These are phyloP conservation scores for Polylopha cassiicola DNA, from an alignment of 2,888 invertebrate species.

Conservation along the genomic window DNA sequence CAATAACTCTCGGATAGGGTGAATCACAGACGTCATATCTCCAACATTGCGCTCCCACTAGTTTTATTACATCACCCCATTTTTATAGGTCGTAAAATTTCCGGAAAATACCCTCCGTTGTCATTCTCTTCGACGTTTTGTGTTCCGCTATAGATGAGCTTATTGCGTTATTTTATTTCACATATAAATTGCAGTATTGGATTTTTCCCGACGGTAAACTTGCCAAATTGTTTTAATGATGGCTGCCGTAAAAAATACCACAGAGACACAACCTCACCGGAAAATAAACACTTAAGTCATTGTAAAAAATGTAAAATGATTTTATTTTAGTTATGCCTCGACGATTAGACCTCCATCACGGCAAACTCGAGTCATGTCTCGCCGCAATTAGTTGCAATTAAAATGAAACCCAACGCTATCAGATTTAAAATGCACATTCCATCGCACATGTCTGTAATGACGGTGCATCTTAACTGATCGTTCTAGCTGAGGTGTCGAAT, in stretches of 20 bases:
- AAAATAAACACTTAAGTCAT: no score
- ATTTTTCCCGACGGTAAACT: no score
- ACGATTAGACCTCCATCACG: no score
- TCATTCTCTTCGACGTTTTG: conserved; percentile 12
- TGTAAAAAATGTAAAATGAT: no score
- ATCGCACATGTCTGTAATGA: neutral
- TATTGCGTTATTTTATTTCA: conserved; percentile 8
- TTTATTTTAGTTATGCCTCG: no score
- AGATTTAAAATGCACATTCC: neutral
- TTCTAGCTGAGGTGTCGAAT: neutral
- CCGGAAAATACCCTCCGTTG: conserved; percentile 13
- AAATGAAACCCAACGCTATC: neutral
- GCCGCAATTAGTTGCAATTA: neutral
- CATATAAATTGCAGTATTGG: neutral
- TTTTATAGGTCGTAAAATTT: conserved; percentile 26
- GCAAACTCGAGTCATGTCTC: no score
- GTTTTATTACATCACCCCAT: conserved; percentile 23
- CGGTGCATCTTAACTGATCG: neutral
- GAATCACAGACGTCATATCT: no score
- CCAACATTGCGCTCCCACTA: conserved; percentile 20
- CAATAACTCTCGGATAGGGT: no score
- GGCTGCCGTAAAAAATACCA: no score
- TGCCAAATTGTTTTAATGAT: no score
- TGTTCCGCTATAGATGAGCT: conserved; percentile 6
- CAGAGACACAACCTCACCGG: no score